phyloP scores from a whole-genome alignment of 2,797 vertebrate genomes.

The Morelia viridis region DNA sequence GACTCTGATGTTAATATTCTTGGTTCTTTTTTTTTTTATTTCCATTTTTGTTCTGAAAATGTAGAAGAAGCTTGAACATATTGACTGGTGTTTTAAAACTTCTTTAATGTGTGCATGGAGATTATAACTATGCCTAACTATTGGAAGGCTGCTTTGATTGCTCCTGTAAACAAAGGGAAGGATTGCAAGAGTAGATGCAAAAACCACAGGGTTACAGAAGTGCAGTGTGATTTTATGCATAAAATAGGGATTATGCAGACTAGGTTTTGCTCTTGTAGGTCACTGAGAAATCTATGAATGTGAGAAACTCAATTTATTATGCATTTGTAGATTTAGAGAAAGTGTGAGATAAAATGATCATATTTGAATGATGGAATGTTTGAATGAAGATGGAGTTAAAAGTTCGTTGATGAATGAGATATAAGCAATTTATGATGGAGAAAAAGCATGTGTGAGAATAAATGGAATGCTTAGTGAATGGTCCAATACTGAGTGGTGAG shows the following conservation, averaged over 20 bases:
- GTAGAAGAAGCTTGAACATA: conserved; percentile 30
- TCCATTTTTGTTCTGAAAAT: conserved; percentile 62
- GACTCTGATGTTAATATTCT: conserved; percentile 59
- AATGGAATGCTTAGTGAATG: not conserved
- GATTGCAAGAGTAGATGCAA: too few species aligned
- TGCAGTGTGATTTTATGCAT: not conserved
- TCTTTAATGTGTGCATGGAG: too few species aligned
- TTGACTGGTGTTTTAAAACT: conserved; percentile 48
- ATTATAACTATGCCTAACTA: too few species aligned
- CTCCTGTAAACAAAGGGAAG: too few species aligned
- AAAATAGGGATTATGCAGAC: not conserved
- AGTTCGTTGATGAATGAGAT: not conserved
- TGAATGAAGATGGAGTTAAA: not conserved
- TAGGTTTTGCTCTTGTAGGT: not conserved
- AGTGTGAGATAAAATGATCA: not conserved
- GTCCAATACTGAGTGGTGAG: not conserved
- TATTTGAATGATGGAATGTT: not conserved
- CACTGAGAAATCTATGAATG: not conserved
- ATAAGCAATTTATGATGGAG: not conserved
- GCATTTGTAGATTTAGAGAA: not conserved
- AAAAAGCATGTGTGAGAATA: not conserved
- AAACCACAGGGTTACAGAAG: too few species aligned
- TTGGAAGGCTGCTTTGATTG: too few species aligned
- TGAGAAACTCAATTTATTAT: not conserved
- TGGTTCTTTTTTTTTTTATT: not conserved